These are phyloP conservation scores for Onchidella celtica DNA, from an alignment of 2,888 invertebrate species.

Conservation along the genomic window DNA sequence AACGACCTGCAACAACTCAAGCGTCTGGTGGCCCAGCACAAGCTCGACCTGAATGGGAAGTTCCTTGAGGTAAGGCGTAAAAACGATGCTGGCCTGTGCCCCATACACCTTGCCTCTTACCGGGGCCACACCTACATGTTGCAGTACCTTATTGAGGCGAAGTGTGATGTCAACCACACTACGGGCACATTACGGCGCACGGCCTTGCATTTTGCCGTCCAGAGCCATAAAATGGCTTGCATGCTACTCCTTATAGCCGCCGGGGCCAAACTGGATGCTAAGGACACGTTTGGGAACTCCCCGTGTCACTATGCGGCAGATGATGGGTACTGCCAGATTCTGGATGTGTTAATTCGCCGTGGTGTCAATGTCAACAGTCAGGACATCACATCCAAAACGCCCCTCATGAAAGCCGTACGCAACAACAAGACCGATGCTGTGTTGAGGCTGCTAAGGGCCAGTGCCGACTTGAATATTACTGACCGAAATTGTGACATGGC, in stretches of 20 bases:
- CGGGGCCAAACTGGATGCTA: constrained; percentile 77
- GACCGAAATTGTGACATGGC: constrained; percentile 79
- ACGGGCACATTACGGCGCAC: constrained; percentile 77
- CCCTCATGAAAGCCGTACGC: constrained; percentile 79
- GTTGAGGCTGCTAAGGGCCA: constrained; percentile 72
- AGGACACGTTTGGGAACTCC: constrained; percentile 79
- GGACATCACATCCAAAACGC: constrained; percentile 79
- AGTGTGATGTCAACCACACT: constrained; percentile 78
- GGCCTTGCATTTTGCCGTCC: constrained; percentile 80
- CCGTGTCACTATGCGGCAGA: constrained; percentile 80
- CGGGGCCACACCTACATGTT: constrained; percentile 79
- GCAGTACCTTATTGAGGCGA: constrained; percentile 76
- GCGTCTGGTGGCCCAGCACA: constrained; percentile 77
- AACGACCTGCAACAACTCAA: constrained; percentile 77
- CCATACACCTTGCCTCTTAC: constrained; percentile 78
- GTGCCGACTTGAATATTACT: constrained; percentile 77
- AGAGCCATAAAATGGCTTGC: constrained; percentile 79
- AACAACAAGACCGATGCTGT: constrained; percentile 79
- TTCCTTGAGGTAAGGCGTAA: constrained; percentile 79
- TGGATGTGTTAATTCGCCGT: constrained; percentile 76
- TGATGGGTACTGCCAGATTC: constrained; percentile 78
- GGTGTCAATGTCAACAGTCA: constrained; percentile 78
- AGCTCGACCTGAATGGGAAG: constrained; percentile 78
- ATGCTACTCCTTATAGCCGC: constrained; percentile 77
- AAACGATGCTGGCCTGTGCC: constrained; percentile 79